Evolutionary conservation across 2,888 invertebrate genomes (phyloP).

Genomic region (Trissoscelio sp.): DNA sequence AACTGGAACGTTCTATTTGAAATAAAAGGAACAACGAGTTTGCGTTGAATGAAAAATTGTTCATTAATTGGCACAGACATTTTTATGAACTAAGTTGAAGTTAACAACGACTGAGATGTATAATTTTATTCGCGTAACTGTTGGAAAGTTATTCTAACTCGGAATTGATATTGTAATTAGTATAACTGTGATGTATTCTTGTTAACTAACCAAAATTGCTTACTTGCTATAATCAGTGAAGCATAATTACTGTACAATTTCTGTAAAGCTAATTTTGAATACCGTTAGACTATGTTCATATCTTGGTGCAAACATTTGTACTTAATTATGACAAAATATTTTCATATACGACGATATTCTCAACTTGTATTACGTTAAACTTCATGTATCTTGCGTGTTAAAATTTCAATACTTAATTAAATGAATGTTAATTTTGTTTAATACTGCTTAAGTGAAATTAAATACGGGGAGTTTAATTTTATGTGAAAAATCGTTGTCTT

Average conservation of each 20-base stretch:
- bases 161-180: constrained; percentile 24
- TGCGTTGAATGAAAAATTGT: neutral
- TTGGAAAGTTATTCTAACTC: constrained; percentile 19
- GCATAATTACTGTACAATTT: constrained; percentile 29
- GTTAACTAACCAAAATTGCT: constrained; percentile 33
- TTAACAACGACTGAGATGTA: constrained; percentile 7
- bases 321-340: neutral
- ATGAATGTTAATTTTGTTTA: too few species aligned
- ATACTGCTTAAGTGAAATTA: too few species aligned
- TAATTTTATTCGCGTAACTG: constrained; percentile 17
- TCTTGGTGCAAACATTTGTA: neutral
- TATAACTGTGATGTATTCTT: constrained; percentile 30
- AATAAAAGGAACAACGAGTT: neutral
- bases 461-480: too few species aligned
- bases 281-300: constrained; percentile 5
- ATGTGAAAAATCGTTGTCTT: too few species aligned
- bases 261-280: constrained; percentile 3
- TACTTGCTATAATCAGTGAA: constrained; percentile 21
- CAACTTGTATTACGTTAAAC: too few species aligned
- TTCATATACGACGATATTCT: neutral
- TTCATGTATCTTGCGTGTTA: too few species aligned
- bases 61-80: neutral
- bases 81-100: neutral
- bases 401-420: too few species aligned
- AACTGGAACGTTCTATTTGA: too few species aligned